Evolutionary conservation across 2,113 vertebrate species (phyloP), one percentile per base, ranked within the genome.

Genomic region (Telmatochromis brichardi): DNA sequence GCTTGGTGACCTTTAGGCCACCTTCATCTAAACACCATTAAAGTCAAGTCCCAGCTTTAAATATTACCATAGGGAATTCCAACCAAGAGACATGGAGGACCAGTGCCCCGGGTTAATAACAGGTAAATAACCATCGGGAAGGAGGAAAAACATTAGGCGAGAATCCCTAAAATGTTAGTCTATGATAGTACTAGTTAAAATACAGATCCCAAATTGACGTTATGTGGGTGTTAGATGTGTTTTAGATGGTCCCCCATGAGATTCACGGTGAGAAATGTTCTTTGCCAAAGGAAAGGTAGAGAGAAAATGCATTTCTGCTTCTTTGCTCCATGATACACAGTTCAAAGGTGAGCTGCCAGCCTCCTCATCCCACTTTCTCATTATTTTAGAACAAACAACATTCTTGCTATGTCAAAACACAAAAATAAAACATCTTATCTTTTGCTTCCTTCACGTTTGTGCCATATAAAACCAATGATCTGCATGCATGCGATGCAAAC

Each of bases 191-290:
- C 82, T 55, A 60, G 86, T 83, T 86, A 82, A 86, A 87, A 86
- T 84, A 83, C 88, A 86, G 88, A 90, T 92, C 90, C 93, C 88
- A 89, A 86, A 91, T 91, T 63, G 88, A 78, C 86, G 86, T 80
- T 89, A 94, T 85, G 95, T 95, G 92, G 95, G 95, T 60, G 94
- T 93, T 94, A 88, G 87, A 92, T 95, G 90, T 92, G 90, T 93
- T 95, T 94, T 88, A 92, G 80, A 92, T 90, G 87, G 23, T 83
- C 88, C 89, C 93, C 91, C 90, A 26, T 19, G 90, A 91, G 92
- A 90, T 71, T 84, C 23, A 33, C 53, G 26, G 80, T 89, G 90
- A 95, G 90, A 91, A 93, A 93, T 89, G 76, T 92, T 91, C 86
- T 88, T 92, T 92, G 89, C 90, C 90, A 15, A 89, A 92, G 92